Percentiles rank a stretch among this genome's conserved stretches.
These are phyloP conservation scores for Drosophila cardini DNA, from an alignment of 1,140 invertebrate genomes.

Conservation along the genomic window DNA sequence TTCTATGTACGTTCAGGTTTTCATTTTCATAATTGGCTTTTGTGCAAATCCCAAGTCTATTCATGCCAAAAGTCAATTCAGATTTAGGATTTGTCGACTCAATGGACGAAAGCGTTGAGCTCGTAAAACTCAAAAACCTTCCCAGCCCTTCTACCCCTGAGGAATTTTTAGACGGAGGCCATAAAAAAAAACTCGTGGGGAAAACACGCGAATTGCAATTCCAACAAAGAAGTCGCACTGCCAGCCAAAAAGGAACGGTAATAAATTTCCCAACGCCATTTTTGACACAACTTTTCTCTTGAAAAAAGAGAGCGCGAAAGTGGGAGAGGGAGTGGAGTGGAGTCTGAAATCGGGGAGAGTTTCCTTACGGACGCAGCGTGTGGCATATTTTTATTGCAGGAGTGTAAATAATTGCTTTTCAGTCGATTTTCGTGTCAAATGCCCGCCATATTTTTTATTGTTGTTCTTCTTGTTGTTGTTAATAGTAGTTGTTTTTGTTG, in stretches of 20 bases:
- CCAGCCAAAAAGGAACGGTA: constrained; percentile 67
- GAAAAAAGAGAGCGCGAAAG: neutral
- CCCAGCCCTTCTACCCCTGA: neutral
- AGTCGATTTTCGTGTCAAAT: constrained; percentile 77
- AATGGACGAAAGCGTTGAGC: constrained; percentile 27
- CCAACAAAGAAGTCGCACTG: constrained; percentile 25
- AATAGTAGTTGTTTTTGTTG: constrained; percentile 23
- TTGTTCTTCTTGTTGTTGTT: constrained; percentile 35
- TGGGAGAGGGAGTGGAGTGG: neutral
- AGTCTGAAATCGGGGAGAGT: neutral
- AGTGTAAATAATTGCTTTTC: constrained; percentile 82
- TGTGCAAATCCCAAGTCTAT: constrained; percentile 40
- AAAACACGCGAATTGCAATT: constrained; percentile 47
- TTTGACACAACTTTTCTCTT: constrained; percentile 61
- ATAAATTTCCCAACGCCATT: constrained; percentile 75
- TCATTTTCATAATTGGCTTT: constrained; percentile 52
- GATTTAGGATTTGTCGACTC: constrained; percentile 36
- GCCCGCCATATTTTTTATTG: constrained; percentile 39
- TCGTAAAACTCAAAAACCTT: constrained; percentile 50
- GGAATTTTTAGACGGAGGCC: constrained; percentile 29
- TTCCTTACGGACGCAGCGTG: constrained; percentile 15
- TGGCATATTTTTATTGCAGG: constrained; percentile 76
- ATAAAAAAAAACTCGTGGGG: constrained; percentile 61
- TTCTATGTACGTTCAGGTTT: neutral
- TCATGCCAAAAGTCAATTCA: constrained; percentile 35